Base-by-base conservation (phyloP, 35 echinoderm and acorn worm genomes). In the Apostichopus japonicus region DNA sequence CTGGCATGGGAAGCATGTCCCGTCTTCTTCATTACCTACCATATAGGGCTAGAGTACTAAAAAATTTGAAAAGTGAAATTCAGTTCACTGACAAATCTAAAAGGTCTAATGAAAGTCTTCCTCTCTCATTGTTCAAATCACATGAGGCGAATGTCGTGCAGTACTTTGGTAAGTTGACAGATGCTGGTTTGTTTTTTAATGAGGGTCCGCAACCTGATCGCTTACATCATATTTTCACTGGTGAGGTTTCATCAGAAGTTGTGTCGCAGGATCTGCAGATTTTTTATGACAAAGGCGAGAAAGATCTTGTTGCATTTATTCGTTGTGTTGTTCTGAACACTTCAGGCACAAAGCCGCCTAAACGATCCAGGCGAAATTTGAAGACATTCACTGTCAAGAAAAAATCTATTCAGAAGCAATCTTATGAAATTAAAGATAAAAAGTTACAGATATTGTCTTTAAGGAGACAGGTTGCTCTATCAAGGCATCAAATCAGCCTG, bases 361-460 rank as follows among this genome's bases (percentile, higher is more conserved):
- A 16, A 55, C 79, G 93, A 57, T 56, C 25, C 10, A 91, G 67
- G 51, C 33, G 78, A 67, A 90, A 94, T 44, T 27, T 94, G 9
- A 72, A 82, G 23, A 91, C 82, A 8, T 89, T 93, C 61, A 10
- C 92, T 55, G 44, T 25, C 25, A 25, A 25, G 25, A 25, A 25
- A 25, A 25, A 25, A 25, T 25, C 10, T 58, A 58, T 58, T 6
- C 56, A 58, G 56, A 6, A 58, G 56, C 6, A 8, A 58, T 25
- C 56, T 8, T 58, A 58, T 58, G 92, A 93, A 61, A 4, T 93
- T 0, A 80, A 73, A 24, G 92, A 93, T 67, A 72, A 93, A 53
- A 93, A 78, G 65, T 24, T 89, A 1, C 72, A 90, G 23, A 94
- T 94, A 53, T 70, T 86, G 16, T 94, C 83, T 44, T 78, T 91